Percentiles rank a stretch among this genome's conserved stretches.
phyloP scores from a whole-genome alignment of 2,797 vertebrate genomes.

The Sebastes umbrosus region DNA sequence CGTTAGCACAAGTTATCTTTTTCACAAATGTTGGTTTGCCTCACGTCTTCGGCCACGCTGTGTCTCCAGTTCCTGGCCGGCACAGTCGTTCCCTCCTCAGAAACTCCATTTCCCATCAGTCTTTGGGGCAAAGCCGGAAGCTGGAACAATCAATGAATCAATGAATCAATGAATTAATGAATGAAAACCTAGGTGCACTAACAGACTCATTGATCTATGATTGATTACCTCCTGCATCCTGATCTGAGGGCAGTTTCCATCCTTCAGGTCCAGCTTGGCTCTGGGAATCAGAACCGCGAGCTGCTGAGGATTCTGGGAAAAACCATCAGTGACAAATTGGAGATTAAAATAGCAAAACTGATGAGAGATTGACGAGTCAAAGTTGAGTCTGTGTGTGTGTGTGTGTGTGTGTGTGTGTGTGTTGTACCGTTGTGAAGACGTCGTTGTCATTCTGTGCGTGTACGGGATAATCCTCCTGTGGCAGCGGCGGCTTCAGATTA shows the following conservation, averaged over 20 bases:
- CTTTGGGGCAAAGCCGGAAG: conserved; percentile 30
- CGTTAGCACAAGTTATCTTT: background rate
- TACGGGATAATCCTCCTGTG: conserved; percentile 86
- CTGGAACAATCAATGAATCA: conserved; percentile 19
- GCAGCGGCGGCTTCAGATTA: conserved; percentile 87
- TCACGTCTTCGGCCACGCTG: conserved; percentile 63
- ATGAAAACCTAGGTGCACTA: background rate
- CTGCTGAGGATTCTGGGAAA: conserved; percentile 37
- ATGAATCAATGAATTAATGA: background rate
- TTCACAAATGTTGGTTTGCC: background rate
- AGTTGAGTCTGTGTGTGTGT: background rate
- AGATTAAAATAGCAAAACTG: background rate
- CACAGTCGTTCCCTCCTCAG: conserved; percentile 37
- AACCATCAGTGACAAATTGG: background rate
- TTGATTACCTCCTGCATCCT: conserved; percentile 68
- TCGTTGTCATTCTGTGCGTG: background rate
- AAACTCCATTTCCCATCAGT: conserved; percentile 73
- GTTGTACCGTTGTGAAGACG: conserved; percentile 49
- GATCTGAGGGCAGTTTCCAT: conserved; percentile 53
- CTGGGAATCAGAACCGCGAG: conserved; percentile 43
- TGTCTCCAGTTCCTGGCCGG: conserved; percentile 66
- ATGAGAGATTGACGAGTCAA: background rate
- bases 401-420: background rate
- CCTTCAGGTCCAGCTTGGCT: conserved; percentile 60
- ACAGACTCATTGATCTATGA: background rate